Base-by-base conservation (phyloP, 2,113 vertebrate genomes). In the Xenus cinereus region DNA sequence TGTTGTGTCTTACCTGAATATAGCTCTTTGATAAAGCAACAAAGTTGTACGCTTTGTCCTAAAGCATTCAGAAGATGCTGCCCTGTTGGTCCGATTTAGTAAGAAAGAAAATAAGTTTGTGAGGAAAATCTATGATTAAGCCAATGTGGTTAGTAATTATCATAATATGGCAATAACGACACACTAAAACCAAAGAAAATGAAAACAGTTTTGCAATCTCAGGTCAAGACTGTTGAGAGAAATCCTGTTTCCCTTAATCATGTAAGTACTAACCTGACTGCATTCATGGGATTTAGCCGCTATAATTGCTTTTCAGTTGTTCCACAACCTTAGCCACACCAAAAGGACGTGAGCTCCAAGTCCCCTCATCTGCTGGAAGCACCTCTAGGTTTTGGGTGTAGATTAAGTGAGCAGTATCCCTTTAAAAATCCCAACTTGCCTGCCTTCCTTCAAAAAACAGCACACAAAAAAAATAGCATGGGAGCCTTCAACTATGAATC, bases 391-490 rank as follows among this genome's bases (percentile, higher is more conserved):
- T 50, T 79, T 3, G 16, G 57, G 15, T 33, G 27, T 10, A 13
- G 66, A 71, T 22, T 35, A 63, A 90, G 12, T 4, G 12, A 1
- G 3, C 30, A 24, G 11, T 2, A 19, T 35, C 45, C 45, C 94
- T 96, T 97, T 90, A 93, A 94, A 94, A 93, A 92, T 64, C 57
- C 41, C 48, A 87, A 73, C 67, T 93, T 51, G 16, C 26, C 17
- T 89, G 22, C 53, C 23, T 48, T 60, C 7, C 6, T 63, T 41
- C 26, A 19, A 32, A 27, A 41, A 28, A 4, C 9, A 14, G 28
- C 11, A 45, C 37, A 43, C n/a, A 39, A 59, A 12, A n/a, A 18
- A 37, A 32, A 15, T 9, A 69, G 23, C 32, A 12, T 9, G 11
- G 54, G 15, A 81, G 50, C 66, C 92, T 93, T 79, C 87, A 91